Evolutionary conservation across 1,140 invertebrate species (phyloP), one percentile per base, ranked within the genome.

Genomic region (Scaptomyza hsui): DNA sequence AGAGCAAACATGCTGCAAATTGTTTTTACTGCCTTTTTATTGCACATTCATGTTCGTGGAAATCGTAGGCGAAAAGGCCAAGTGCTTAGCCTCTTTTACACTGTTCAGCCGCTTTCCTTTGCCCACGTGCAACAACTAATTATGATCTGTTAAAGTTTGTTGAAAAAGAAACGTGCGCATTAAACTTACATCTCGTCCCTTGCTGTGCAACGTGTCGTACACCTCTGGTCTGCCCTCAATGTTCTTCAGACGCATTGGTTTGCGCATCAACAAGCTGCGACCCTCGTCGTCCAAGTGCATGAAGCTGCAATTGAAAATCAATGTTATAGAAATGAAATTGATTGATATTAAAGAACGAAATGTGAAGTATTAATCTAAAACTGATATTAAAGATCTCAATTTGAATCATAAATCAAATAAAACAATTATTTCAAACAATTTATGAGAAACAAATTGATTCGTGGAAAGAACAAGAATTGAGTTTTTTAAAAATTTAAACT

Each of bases 231-330:
- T 93, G 39, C 93, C 92, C 59, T 92, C 90, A 12, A 95, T 88
- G 90, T 95, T 94, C 77, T 92, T 92, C 19, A 95, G 83, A 52
- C 94, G 93, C 15, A 94, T 93, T 3, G 94, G 93, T 76, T 93
- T 94, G 51, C 91, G 93, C 55, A 93, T 91, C 81, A 91, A 55
- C 55, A 91, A 51, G 19, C 82, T 89, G 32, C 89, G 81, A 48
- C 90, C 82, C 45, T 91, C 89, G 60, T 91, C 89, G 49, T 90
- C 89, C 60, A 90, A 32, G 52, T 90, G 89, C 71, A 90, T 91
- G 42, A 91, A 90, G 45, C 88, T 91, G 80, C 45, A 62, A 86
- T 47, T 9, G 13, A 32, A 49, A 49, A 35, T 24, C 10, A 32
- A 55, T 15, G 15, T 35, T 6, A 2, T 21, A 21, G 19, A 21